phyloP scores from a whole-genome alignment of 2,888 invertebrate genomes.

The Augiades crinisus region DNA sequence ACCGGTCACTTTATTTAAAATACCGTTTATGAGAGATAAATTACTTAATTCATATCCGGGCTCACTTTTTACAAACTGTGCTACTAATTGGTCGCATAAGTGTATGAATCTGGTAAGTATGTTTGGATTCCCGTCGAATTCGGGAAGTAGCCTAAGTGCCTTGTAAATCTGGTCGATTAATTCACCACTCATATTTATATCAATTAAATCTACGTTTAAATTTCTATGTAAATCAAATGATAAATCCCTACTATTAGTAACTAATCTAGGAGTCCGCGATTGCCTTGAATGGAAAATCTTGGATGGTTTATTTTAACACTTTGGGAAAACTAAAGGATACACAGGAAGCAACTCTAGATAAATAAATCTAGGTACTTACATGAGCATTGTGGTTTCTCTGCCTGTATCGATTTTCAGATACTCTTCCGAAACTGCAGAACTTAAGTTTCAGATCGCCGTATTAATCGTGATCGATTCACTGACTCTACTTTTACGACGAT shows the following conservation, averaged over 20 bases:
- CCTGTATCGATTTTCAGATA: conserved; percentile 12
- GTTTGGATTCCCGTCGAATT: conserved; percentile 7
- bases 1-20: conserved; percentile 31
- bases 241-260: conserved; percentile 2
- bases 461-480: conserved; percentile 8
- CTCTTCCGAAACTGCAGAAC: conserved; percentile 10
- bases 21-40: conserved; percentile 19
- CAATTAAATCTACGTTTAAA: too few species aligned
- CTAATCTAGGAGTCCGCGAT: conserved; percentile 13
- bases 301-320: too few species aligned
- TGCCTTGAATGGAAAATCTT: conserved; percentile 18
- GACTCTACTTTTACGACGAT: conserved; percentile 9
- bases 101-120: conserved; percentile 2
- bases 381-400: conserved; percentile 9
- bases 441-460: conserved; percentile 2
- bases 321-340: too few species aligned
- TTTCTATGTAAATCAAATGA: neutral
- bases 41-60: conserved; percentile 14
- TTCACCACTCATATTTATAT: too few species aligned
- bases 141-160: conserved; percentile 2
- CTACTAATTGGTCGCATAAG: conserved; percentile 7
- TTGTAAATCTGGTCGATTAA: conserved; percentile 6
- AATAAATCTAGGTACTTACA: conserved; percentile 18
- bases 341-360: neutral
- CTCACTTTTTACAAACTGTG: neutral